Base-by-base conservation (phyloP, 2,113 vertebrate species). In the Sinocyclocheilus anshuiensis region DNA sequence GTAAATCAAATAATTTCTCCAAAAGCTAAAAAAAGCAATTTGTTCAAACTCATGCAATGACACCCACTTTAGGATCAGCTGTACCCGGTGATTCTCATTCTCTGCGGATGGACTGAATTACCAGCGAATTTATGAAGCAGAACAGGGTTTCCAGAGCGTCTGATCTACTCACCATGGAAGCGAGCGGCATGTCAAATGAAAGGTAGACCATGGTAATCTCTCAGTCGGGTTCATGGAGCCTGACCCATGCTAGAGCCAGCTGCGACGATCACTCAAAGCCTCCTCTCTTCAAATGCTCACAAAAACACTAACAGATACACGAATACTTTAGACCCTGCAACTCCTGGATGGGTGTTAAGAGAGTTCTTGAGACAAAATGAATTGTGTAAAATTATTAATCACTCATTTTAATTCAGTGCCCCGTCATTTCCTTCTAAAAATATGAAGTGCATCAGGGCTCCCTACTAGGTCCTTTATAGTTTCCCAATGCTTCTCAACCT, bases 141-240 rank as follows among this genome's bases (percentile, higher is more conserved):
- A 57, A 20, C 86, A 74, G 85, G 67, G 82, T 89, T 90, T 59
- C 81, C 83, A 89, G 53, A 76, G 78, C 22, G 22, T 76, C 33
- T 80, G 83, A 84, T 88, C 61, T 88, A 92, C 95, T 95, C 91
- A 95, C 95, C 94, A 93, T 90, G 84, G 93, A 94, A 92, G 92
- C 91, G 90, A 94, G 89, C 81, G 93, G 92, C 94, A 94, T 94
- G 90, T 94, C 94, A 91, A 94, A 93, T 72, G 88, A 86, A 87
- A 90, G 87, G 92, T 94, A 95, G 91, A 95, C 94, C 95, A 95
- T 95, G 85, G 91, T 95, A 93, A 91, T 93, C 91, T 90, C 91
- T 88, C 89, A 89, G 42, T 39, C 50, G 87, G 88, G 85, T 77
- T 92, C 90, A 92, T 83, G 83, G 90, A 90, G 78, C n/a, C 84